Evolutionary conservation across 2,888 invertebrate genomes (phyloP), one percentile per base, ranked within the genome.

Genomic region (Cosmopolites sordidus): DNA sequence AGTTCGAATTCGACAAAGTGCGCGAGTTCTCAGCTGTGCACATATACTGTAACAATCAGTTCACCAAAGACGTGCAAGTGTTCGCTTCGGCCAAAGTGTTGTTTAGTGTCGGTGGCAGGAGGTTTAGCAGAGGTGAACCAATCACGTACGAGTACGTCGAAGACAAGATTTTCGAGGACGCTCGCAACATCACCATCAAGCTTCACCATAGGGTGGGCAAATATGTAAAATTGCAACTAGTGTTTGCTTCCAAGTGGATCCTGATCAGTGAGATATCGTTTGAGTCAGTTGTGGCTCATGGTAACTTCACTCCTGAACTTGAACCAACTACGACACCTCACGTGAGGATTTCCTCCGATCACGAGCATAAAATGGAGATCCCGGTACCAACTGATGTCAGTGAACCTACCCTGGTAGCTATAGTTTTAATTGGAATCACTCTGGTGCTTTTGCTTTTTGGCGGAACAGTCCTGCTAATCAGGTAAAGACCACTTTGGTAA

Each of bases 221-320:
- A 66, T 91, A 83, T 77, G 86, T 93, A 54, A 88, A 87, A 69
- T 75, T 88, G 60, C 82, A 86, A 65, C 78, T 93, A 48, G 80
- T 80, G 63, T 93, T 92, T 71, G 86, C 89, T 2, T 83, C 89
- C 6, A 81, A 85, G 59, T 94, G 94, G 93, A 85, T 94, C 64
- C 83, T 94, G 75, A 83, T 95, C 68, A 92, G 92, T 72, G 94
- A 95, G 75, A 80, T 94, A 59, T 83, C 86, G 50, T 94, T 94
- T 70, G 86, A 87, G 66, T 92, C 92, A 77, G 83, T 83, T 53
- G 76, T 83, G 27, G 84, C 84, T 0, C 84, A 84, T 69, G 85
- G 85, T 9, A 89, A 89, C 73, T 86, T 89, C 73, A 83, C 84
- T 1, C 77, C 79, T 2, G 89, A 89, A 67, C 78, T 79, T 37